Base-by-base conservation (phyloP, 2,797 vertebrate genomes). In the Microhierax caerulescens region DNA sequence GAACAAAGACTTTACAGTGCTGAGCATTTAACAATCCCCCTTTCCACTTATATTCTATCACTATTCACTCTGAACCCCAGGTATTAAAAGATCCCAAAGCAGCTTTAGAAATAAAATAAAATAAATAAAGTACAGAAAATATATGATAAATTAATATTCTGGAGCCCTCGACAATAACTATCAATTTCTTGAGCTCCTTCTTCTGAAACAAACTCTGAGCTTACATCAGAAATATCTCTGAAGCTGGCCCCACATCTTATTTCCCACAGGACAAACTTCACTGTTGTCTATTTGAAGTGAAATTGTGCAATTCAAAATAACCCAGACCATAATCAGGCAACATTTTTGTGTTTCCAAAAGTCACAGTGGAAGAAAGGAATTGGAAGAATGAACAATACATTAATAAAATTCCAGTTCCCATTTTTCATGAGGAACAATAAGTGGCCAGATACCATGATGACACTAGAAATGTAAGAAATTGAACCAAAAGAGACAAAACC, bases 1-100 rank as follows among this genome's bases (percentile, higher is more conserved):
- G 11, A 74, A 75, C 18, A 83, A 83, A 79, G 45, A 53, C 17
- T 53, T 75, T 43, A 70, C 5, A 41, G 5, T 68, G 11, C 2
- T 41, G 15, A 5, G 2, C 8, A 41, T 72, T 78, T 60, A 64
- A 51, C 22, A 85, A 17, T 0, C 1, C 3, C 15, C 11, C 4
- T 74, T 88, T 68, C 12, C 17, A 63, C 21, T 28, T 77, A 8
- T 21, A 53, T 14, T 13, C 7, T 60, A 14, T 21, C 12, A 70
- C 24, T 47, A n/a, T 48, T 67, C 19, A 13, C 14, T 37, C 65
- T 88, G 32, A 90, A 64, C 0, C 3, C 2, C 5, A 36, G 15
- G 8, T 48, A 72, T 24, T 83, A 22, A 88, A 85, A 64, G 22
- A 47, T n/a, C 1, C 13, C 13, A 84, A 88, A 86, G 8, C 11